Conservation (phyloP, 2,113 vertebrate species). For the Cyprinus carpio region DNA sequence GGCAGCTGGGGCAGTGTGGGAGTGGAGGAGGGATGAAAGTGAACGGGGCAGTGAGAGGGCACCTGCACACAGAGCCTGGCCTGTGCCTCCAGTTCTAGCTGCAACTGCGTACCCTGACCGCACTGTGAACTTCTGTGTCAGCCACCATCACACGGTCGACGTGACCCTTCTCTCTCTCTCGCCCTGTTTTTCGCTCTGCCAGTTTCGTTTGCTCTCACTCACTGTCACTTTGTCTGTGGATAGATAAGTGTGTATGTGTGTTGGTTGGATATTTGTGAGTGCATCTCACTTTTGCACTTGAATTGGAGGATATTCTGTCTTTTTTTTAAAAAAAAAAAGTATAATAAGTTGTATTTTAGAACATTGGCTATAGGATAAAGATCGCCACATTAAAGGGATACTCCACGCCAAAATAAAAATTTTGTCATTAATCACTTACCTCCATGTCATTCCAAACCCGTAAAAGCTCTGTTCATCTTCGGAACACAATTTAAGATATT, state of each 20-base stretch:
- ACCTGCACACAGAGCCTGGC: slow-evolving; percentile 88
- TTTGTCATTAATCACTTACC: no score
- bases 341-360: not conserved
- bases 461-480: no score
- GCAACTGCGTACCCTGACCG: slow-evolving; percentile 84
- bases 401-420: no score
- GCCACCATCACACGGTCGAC: slow-evolving; percentile 74
- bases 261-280: not conserved
- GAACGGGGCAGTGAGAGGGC: slow-evolving; percentile 79
- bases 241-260: not conserved
- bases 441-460: no score
- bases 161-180: slow-evolving; percentile 68
- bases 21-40: slow-evolving; percentile 91
- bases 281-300: not conserved
- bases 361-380: not conserved
- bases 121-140: slow-evolving; percentile 77
- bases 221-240: slow-evolving; percentile 21
- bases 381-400: no score
- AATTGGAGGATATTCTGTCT: not conserved
- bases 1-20: slow-evolving; percentile 87
- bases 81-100: slow-evolving; percentile 83
- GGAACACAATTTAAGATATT: no score
- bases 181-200: slow-evolving; percentile 32
- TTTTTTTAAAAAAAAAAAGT: not conserved
- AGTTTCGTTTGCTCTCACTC: slow-evolving; percentile 45